Percentiles rank a stretch among this genome's conserved stretches.
These are phyloP conservation scores for Ostrea edulis DNA, from an alignment of 1,140 invertebrate species.

Conservation along the genomic window DNA sequence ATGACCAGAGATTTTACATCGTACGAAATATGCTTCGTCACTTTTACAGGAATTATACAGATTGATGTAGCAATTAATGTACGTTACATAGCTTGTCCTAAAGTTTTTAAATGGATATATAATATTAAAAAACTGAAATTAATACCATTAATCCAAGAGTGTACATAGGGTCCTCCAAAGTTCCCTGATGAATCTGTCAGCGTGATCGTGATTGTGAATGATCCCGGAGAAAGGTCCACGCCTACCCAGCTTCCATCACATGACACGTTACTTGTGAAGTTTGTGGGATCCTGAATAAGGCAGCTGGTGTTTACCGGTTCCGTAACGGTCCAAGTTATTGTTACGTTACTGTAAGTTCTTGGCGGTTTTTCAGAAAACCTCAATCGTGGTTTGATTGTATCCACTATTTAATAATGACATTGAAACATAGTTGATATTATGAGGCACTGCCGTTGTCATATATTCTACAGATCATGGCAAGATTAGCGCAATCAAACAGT, in stretches of 20 bases:
- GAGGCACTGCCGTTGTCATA: no score
- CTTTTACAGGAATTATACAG: no score
- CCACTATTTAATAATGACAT: neutral
- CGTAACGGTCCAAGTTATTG: neutral
- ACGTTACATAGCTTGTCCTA: no score
- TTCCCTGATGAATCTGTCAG: neutral
- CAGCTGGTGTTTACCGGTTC: neutral
- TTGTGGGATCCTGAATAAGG: neutral
- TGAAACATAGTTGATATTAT: no score
- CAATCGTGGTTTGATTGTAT: neutral
- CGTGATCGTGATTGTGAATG: neutral
- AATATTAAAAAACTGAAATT: neutral
- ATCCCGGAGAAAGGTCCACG: neutral
- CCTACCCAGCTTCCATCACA: neutral
- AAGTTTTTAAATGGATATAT: no score
- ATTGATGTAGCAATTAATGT: no score
- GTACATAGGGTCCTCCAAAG: neutral
- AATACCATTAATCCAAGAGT: slow-evolving; percentile 14
- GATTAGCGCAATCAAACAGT: no score
- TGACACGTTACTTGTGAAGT: neutral
- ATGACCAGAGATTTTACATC: no score
- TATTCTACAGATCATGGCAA: no score
- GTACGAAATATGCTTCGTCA: no score
- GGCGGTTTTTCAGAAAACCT: neutral
- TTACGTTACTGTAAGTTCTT: neutral